These are phyloP conservation scores for Torymus auratus DNA, from an alignment of 2,888 invertebrate genomes.

Conservation along the genomic window DNA sequence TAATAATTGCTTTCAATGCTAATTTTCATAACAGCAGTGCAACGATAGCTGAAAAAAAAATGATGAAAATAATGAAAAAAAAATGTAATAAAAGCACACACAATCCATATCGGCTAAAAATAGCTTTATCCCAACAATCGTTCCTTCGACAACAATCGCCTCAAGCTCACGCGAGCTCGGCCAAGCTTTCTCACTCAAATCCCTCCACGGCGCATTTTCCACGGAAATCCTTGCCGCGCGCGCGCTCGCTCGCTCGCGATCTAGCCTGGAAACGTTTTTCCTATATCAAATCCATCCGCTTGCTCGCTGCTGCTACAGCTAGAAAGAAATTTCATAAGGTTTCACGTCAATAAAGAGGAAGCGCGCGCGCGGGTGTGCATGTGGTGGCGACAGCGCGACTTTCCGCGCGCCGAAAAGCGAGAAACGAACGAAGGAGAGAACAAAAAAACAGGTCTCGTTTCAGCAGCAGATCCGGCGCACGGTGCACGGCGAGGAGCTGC, in stretches of 20 bases:
- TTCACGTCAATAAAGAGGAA: conserved; percentile 20
- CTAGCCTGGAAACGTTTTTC: not conserved
- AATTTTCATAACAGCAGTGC: too few relatives aligned
- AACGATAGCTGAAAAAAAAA: too few relatives aligned
- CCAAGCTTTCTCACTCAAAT: too few relatives aligned
- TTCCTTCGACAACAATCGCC: too few relatives aligned
- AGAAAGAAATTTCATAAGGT: conserved; percentile 31
- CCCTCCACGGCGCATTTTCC: too few relatives aligned
- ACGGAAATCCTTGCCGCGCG: not conserved
- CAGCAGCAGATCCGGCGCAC: conserved; percentile 72
- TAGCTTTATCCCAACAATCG: too few relatives aligned
- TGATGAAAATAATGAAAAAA: too few relatives aligned
- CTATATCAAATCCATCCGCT: conserved; percentile 1
- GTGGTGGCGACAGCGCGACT: not conserved
- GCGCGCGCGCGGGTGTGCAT: not conserved
- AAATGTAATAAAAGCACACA: too few relatives aligned
- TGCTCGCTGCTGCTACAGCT: not conserved
- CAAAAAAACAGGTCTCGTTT: conserved; percentile 20
- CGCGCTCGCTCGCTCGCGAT: not conserved
- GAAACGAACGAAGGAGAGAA: not conserved
- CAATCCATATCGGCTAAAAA: too few relatives aligned
- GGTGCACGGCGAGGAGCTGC: conserved; percentile 91
- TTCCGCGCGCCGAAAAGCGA: conserved; percentile 9
- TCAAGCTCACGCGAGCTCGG: too few relatives aligned
- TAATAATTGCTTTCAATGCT: too few relatives aligned